Conservation (phyloP, 2,888 invertebrate genomes). For the Diadromus collaris region DNA sequence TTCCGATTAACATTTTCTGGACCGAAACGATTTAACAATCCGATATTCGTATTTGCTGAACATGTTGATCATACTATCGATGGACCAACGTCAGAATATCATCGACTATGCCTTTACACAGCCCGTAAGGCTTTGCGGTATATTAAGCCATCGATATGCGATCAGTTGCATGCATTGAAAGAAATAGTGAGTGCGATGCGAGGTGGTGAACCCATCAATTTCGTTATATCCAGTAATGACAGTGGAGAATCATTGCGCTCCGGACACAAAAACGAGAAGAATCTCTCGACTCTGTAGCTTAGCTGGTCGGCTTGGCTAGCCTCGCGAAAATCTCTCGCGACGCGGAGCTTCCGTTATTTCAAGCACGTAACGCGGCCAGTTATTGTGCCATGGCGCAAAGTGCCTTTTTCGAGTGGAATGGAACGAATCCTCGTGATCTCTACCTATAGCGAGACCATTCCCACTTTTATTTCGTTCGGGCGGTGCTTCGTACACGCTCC, state of each 20-base stretch:
- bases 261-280: constrained; percentile 13
- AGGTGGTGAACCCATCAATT: not conserved
- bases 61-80: not conserved
- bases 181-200: not conserved
- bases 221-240: not conserved
- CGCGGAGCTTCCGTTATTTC: constrained; percentile 71
- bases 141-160: not conserved
- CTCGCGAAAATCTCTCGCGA: constrained; percentile 26
- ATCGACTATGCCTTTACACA: not conserved
- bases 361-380: constrained; percentile 78
- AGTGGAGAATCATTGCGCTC: not conserved
- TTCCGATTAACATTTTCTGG: not conserved
- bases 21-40: not conserved
- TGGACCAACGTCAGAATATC: not conserved
- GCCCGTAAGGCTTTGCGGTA: not conserved
- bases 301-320: constrained; percentile 29
- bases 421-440: constrained; percentile 67
- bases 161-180: not conserved
- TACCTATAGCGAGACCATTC: constrained; percentile 50
- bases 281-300: constrained; percentile 10
- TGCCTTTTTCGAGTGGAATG: constrained; percentile 76
- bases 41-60: too few species aligned
- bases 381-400: constrained; percentile 78
- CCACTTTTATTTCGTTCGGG: constrained; percentile 55
- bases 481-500: constrained; percentile 44